phyloP scores from a whole-genome alignment of 2,797 vertebrate species.

The Botia kubotai region DNA sequence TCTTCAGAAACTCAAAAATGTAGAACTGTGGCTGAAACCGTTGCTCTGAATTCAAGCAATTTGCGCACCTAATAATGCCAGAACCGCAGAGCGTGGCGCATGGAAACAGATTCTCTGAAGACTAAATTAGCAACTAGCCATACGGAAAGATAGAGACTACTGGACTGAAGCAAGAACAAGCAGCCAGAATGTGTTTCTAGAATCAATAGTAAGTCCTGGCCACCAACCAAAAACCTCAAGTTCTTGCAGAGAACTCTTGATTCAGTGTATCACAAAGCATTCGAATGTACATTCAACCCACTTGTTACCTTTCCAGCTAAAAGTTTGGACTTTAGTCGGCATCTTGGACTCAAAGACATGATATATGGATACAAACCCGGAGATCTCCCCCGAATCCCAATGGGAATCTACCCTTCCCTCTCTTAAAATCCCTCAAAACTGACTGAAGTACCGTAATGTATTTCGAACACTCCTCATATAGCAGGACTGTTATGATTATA shows the following conservation, averaged over 20 bases:
- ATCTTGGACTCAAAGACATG: constrained; percentile 31
- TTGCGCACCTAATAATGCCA: constrained; percentile 44
- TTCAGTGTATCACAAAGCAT: constrained; percentile 12
- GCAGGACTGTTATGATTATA: constrained; percentile 37
- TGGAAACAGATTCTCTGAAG: constrained; percentile 33
- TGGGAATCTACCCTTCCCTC: constrained; percentile 14
- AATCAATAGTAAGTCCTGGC: constrained; percentile 45
- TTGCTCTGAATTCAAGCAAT: constrained; percentile 38
- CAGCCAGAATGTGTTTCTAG: constrained; percentile 42
- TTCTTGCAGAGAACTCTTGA: constrained; percentile 31
- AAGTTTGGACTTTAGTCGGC: constrained; percentile 26
- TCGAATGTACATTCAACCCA: constrained; percentile 20
- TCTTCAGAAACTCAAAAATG: neutral
- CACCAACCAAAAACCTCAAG: constrained; percentile 49
- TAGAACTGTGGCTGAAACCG: constrained; percentile 6
- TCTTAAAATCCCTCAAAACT: constrained; percentile 1
- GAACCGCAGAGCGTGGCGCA: constrained; percentile 25
- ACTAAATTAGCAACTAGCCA: constrained; percentile 29
- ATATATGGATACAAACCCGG: constrained; percentile 26
- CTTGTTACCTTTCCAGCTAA: constrained; percentile 27
- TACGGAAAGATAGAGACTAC: constrained; percentile 46
- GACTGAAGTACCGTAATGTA: neutral
- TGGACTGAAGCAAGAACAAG: constrained; percentile 35
- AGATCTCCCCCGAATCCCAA: constrained; percentile 15
- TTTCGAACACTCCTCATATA: constrained; percentile 10